A percentile compares a stretch with the other conserved stretches of the same genome.
These are phyloP conservation scores for Slavum lentiscoides DNA, from an alignment of 2,888 invertebrate species.

Conservation along the genomic window DNA sequence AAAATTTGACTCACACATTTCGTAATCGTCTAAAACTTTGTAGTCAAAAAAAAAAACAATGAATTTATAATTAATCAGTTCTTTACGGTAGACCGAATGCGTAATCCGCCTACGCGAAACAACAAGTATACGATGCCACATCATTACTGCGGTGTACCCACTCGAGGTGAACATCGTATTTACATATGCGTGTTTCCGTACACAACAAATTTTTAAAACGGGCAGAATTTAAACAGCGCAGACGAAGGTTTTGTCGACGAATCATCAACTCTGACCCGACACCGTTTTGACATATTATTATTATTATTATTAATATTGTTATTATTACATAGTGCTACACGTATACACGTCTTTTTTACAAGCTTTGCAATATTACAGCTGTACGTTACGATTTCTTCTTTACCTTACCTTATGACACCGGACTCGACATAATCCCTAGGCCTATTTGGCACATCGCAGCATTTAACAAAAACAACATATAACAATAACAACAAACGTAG, in stretches of 20 bases:
- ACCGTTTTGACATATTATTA: conserved; percentile 23
- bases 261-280: conserved; percentile 24
- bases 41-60: neutral
- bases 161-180: neutral
- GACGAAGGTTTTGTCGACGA: neutral
- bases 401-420: conserved; percentile 41
- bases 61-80: neutral
- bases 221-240: neutral
- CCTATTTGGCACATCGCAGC: conserved; percentile 45
- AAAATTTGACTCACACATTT: too few species aligned
- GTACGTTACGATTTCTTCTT: conserved; percentile 30
- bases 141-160: neutral
- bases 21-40: too few species aligned
- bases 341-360: neutral
- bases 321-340: conserved; percentile 6
- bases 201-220: neutral
- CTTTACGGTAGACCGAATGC: neutral
- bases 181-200: neutral
- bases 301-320: neutral
- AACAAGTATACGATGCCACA: conserved; percentile 32
- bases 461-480: conserved; percentile 50
- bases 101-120: conserved; percentile 29
- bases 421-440: conserved; percentile 37
- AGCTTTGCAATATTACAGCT: conserved; percentile 53
- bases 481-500: conserved; percentile 16